Conservation (phyloP, 2,113 vertebrate species). For the Ondatra zibethicus region DNA sequence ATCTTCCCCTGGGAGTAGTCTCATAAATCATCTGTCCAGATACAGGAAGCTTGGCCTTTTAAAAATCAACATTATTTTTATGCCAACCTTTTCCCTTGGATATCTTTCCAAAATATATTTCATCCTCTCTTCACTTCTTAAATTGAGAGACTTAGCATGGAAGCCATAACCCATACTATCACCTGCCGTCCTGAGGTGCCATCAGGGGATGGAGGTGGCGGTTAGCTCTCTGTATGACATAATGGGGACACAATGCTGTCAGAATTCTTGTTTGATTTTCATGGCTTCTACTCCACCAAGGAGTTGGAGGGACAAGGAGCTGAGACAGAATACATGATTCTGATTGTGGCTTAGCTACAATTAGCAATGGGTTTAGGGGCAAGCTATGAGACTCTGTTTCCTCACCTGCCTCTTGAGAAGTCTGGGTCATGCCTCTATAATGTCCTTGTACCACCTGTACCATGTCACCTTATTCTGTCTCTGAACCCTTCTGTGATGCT, state of each 20-base stretch:
- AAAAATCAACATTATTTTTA: constrained; percentile 32
- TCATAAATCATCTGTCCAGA: not conserved
- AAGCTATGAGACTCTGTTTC: not conserved
- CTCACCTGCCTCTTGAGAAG: not conserved
- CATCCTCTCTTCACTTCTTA: constrained; percentile 54
- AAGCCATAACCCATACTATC: not conserved
- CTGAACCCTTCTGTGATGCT: not conserved
- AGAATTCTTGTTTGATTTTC: not conserved
- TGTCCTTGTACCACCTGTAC: not conserved
- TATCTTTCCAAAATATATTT: constrained; percentile 49
- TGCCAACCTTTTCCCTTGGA: not conserved
- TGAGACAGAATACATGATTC: not conserved
- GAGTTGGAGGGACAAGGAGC: not conserved
- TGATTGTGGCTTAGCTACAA: not conserved
- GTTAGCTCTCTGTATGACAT: not conserved
- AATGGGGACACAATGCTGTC: not conserved
- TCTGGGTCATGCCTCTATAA: not conserved
- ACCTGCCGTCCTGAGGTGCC: not conserved
- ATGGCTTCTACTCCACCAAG: not conserved
- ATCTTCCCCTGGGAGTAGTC: not conserved
- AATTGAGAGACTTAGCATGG: constrained; percentile 27
- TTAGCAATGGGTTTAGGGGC: not conserved
- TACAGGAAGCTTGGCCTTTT: constrained; percentile 21
- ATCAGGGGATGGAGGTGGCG: too few relatives aligned
- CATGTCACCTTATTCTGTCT: not conserved